Percentiles rank a stretch among this genome's conserved stretches.
Conservation (phyloP, 2,797 vertebrate genomes). For the Poecilia velifera region DNA sequence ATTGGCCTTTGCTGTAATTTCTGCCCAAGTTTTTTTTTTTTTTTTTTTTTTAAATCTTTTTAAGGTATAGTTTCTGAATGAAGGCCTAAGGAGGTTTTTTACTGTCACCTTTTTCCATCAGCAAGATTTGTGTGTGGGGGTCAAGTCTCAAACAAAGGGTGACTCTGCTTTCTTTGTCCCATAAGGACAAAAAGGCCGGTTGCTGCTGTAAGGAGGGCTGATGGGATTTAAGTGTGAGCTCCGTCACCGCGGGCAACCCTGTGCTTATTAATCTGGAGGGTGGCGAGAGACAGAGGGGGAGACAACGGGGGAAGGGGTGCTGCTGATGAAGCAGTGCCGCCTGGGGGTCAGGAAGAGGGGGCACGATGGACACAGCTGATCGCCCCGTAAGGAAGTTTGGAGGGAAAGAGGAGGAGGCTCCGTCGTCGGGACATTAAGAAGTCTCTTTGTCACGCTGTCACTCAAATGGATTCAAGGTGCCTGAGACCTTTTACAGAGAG, state of each 20-base stretch:
- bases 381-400: slow-evolving; percentile 88
- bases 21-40: slow-evolving; percentile 39
- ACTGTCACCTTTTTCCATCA: slow-evolving; percentile 74
- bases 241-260: slow-evolving; percentile 81
- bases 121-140: slow-evolving; percentile 64
- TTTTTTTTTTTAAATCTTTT: slow-evolving; percentile 6
- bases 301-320: slow-evolving; percentile 45
- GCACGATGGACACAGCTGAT: slow-evolving; percentile 93
- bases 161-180: slow-evolving; percentile 71
- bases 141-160: slow-evolving; percentile 71
- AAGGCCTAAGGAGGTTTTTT: slow-evolving; percentile 70
- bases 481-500: slow-evolving; percentile 63
- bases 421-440: slow-evolving; percentile 84
- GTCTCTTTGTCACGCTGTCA: slow-evolving; percentile 91
- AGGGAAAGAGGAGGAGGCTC: slow-evolving; percentile 77
- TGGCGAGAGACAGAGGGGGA: slow-evolving; percentile 27
- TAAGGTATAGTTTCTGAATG: slow-evolving; percentile 56
- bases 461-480: slow-evolving; percentile 82
- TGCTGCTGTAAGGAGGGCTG: slow-evolving; percentile 59
- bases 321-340: slow-evolving; percentile 85
- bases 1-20: slow-evolving; percentile 38
- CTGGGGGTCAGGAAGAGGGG: slow-evolving; percentile 90
- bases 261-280: slow-evolving; percentile 71
- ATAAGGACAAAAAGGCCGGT: slow-evolving; percentile 75
- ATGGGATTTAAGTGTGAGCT: slow-evolving; percentile 76